Conservation (phyloP, 1,140 invertebrate species). For the Lamellibrachia luymesi region DNA sequence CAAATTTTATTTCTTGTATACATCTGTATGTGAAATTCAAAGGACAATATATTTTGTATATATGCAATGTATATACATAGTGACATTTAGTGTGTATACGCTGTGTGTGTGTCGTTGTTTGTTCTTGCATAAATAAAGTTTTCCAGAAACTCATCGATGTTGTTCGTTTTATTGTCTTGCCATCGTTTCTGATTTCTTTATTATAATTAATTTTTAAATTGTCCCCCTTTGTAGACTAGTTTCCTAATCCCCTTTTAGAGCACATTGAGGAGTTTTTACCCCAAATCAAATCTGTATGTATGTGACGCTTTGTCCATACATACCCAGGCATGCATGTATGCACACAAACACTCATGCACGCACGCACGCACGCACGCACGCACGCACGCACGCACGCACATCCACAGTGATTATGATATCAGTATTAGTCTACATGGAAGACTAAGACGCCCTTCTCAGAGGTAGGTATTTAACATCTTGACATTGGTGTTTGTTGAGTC, state of each 20-base stretch:
- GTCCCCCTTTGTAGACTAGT: not conserved
- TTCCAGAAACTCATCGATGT: not conserved
- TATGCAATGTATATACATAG: too few species aligned
- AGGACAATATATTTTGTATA: too few species aligned
- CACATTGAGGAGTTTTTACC: not conserved
- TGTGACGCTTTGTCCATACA: not conserved
- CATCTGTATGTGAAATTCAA: too few species aligned
- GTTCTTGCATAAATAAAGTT: not conserved
- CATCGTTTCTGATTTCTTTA: not conserved
- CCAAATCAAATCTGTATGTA: not conserved
- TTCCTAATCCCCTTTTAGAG: not conserved
- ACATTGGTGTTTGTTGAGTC: too few species aligned
- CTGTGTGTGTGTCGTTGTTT: not conserved
- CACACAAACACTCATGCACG: not conserved
- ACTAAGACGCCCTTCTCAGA: too few species aligned
- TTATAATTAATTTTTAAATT: not conserved
- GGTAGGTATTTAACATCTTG: too few species aligned
- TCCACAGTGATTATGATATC: not conserved
- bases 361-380: constrained; percentile 4
- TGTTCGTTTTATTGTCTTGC: not conserved
- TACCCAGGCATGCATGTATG: not conserved
- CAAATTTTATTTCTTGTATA: too few species aligned
- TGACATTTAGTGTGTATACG: not conserved
- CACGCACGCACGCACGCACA: not conserved
- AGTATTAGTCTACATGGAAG: too few species aligned